Conservation (phyloP, 2,797 vertebrate genomes). For the Myripristis murdjan region DNA sequence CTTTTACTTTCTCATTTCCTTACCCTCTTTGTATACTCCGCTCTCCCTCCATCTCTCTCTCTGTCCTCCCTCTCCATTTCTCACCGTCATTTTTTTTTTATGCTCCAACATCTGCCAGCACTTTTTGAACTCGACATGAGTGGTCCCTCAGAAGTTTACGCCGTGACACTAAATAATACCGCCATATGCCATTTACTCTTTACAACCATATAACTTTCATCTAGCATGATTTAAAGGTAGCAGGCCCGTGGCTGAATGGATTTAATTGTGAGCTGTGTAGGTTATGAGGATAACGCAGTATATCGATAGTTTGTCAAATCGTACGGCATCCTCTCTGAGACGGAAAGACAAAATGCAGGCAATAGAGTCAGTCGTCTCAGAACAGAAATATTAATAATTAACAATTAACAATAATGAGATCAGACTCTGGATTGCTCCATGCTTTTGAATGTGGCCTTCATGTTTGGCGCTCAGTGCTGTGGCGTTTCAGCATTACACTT, state of each 20-base stretch:
- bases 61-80: conserved; percentile 24
- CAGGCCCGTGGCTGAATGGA: conserved; percentile 27
- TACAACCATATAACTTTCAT: conserved; percentile 49
- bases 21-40: conserved; percentile 17
- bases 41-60: conserved; percentile 17
- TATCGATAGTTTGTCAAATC: conserved; percentile 25
- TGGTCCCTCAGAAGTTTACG: conserved; percentile 53
- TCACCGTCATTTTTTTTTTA: not conserved
- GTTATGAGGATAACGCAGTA: conserved; percentile 23
- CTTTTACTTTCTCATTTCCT: not conserved
- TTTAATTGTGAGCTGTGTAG: conserved; percentile 41
- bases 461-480: too few species aligned
- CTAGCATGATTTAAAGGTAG: conserved; percentile 46
- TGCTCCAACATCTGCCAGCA: conserved; percentile 58
- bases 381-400: conserved; percentile 13
- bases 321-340: too few species aligned
- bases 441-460: too few species aligned
- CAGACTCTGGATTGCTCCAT: too few species aligned
- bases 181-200: conserved; percentile 52
- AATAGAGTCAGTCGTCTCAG: conserved; percentile 1
- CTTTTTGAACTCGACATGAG: conserved; percentile 51
- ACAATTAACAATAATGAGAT: not conserved
- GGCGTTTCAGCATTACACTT: too few species aligned
- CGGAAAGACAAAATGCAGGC: conserved; percentile 4
- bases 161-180: conserved; percentile 45